Evolutionary conservation across 2,113 vertebrate species (phyloP), one percentile per base, ranked within the genome.

Genomic region (Psittacara wagleri): DNA sequence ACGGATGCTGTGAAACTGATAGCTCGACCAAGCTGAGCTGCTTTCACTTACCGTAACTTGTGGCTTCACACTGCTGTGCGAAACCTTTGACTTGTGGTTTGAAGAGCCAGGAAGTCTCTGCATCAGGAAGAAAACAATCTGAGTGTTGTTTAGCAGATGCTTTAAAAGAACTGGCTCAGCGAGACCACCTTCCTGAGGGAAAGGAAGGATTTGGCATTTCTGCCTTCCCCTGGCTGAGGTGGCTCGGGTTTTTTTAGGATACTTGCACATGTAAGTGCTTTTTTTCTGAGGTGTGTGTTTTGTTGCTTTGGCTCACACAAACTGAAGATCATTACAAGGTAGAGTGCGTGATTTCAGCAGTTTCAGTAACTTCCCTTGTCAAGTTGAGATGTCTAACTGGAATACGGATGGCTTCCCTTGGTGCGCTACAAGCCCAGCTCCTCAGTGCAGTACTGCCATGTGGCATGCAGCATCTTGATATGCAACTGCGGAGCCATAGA

Each of bases 381-480:
- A 44, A 9, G 20, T 9, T 23, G 31, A 67, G 49, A 17, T 57
- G 7, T 23, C 15, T 66, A 44, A 46, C 13, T 0, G 3, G 68
- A 62, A 66, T 35, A 68, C 0, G 0, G 20, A 25, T 15, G 11
- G 1, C 0, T 75, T 75, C 22, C 28, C 27, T 37, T 0, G 1
- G 15, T 51, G 29, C 31, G 48, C 22, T 63, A 17, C 2, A 2
- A 13, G 44, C 69, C 17, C 63, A 49, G 69, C 37, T 76, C 39
- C 57, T 80, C 18, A 15, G 43, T 17, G 28, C 48, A 52, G 48
- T n/a, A 31, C 13, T 28, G 35, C 51, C 51, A 25, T 66, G 23
- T 51, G 75, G 43, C 28, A 4, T 16, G 20, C 37, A 49, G 28
- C 31, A 39, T 8, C 29, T 79, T 59, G 29, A 14, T 68, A 10